These are phyloP conservation scores for Hymenochirus boettgeri DNA, from an alignment of 2,113 vertebrate species.

Conservation along the genomic window DNA sequence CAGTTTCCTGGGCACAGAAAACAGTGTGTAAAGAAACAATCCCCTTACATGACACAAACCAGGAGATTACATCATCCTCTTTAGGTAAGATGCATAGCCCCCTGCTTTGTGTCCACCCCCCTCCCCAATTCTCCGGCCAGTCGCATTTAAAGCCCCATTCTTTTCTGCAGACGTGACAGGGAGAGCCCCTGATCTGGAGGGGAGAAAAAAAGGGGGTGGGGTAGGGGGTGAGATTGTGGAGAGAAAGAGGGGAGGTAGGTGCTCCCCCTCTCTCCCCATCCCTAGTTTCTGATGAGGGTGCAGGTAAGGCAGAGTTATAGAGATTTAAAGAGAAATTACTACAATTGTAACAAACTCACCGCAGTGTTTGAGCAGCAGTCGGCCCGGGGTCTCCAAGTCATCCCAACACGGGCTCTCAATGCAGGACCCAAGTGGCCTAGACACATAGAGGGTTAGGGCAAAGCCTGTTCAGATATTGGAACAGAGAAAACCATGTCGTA, in stretches of 20 bases:
- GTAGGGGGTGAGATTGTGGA: background rate
- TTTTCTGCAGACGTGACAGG: constrained; percentile 42
- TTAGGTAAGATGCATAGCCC: background rate
- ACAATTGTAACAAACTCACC: constrained; percentile 95
- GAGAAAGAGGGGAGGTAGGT: constrained; percentile 10
- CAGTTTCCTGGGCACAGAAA: background rate
- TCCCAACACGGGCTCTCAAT: constrained; percentile 90
- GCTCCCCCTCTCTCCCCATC: constrained; percentile 54
- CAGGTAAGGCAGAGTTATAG: constrained; percentile 65
- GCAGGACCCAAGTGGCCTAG: constrained; percentile 76
- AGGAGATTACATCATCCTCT: background rate
- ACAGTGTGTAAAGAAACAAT: background rate
- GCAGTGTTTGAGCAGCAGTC: constrained; percentile 93
- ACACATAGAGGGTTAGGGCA: constrained; percentile 57
- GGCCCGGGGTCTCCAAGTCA: constrained; percentile 93
- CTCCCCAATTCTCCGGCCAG: constrained; percentile 28
- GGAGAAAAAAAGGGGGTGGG: background rate
- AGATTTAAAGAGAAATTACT: constrained; percentile 85
- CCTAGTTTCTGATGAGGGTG: constrained; percentile 60
- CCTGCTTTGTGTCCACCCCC: background rate
- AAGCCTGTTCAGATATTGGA: constrained; percentile 56
- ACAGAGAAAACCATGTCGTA: background rate
- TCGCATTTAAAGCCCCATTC: constrained; percentile 9
- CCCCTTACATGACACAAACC: background rate
- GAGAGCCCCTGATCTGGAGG: constrained; percentile 3